Evolutionary conservation across 2,888 invertebrate species (phyloP).

Genomic region (Zaprionus obscuricornis): DNA sequence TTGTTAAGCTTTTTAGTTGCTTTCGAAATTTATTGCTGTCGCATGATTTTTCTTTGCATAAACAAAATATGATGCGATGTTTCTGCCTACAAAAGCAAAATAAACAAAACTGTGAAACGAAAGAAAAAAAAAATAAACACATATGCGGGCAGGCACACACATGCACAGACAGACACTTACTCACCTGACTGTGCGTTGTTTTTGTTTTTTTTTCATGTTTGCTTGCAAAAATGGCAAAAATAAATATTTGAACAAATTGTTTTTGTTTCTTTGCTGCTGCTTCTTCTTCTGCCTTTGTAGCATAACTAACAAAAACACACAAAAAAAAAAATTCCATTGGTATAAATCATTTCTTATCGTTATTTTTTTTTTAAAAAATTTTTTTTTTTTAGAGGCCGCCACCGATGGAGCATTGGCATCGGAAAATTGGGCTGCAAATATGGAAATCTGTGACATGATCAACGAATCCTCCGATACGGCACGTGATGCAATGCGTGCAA

Average conservation of each 20-base stretch:
- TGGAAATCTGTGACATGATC: slow-evolving; percentile 99
- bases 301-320: too few species aligned
- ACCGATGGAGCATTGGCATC: slow-evolving; percentile 96
- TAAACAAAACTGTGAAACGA: too few species aligned
- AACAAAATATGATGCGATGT: slow-evolving; percentile 27
- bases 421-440: slow-evolving; percentile 99
- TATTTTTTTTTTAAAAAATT: too few species aligned
- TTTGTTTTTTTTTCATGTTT: slow-evolving; percentile 25
- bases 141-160: too few species aligned
- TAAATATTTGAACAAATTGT: slow-evolving; percentile 34
- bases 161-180: too few species aligned
- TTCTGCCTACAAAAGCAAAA: neutral
- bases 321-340: slow-evolving; percentile 6
- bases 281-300: too few species aligned
- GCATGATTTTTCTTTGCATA: slow-evolving; percentile 27
- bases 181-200: slow-evolving; percentile 29
- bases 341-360: too few species aligned
- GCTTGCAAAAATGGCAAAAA: slow-evolving; percentile 20
- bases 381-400: slow-evolving; percentile 96
- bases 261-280: too few species aligned
- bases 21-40: slow-evolving; percentile 23
- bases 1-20: too few species aligned
- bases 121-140: too few species aligned
- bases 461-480: slow-evolving; percentile 98
- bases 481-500: slow-evolving; percentile 97